A percentile compares a stretch with the other conserved stretches of the same genome.
These are phyloP conservation scores for Orthosia cruda DNA, from an alignment of 2,888 invertebrate species.

Conservation along the genomic window DNA sequence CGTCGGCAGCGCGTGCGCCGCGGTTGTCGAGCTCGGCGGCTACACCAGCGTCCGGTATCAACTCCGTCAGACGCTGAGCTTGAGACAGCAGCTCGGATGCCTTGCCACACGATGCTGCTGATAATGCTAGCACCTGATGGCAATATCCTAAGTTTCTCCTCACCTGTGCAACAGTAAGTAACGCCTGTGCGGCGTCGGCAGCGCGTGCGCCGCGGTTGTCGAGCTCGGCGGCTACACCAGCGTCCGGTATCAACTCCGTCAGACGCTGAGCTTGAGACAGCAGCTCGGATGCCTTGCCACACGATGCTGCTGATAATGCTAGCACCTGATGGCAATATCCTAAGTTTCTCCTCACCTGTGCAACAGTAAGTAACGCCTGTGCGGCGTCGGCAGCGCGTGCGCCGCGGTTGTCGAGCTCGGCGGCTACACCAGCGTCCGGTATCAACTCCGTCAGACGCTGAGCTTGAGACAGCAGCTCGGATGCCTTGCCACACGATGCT, in stretches of 20 bases:
- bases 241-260: slow-evolving; percentile 62
- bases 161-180: slow-evolving; percentile 70
- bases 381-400: slow-evolving; percentile 69
- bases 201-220: slow-evolving; percentile 65
- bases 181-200: slow-evolving; percentile 70
- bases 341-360: slow-evolving; percentile 63
- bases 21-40: slow-evolving; percentile 68
- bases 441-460: slow-evolving; percentile 69
- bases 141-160: no score
- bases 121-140: slow-evolving; percentile 44
- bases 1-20: slow-evolving; percentile 67
- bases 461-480: slow-evolving; percentile 72
- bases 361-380: slow-evolving; percentile 68
- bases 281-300: slow-evolving; percentile 74
- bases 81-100: slow-evolving; percentile 72
- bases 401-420: slow-evolving; percentile 68
- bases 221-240: slow-evolving; percentile 61
- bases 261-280: slow-evolving; percentile 73
- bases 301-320: slow-evolving; percentile 69
- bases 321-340: no score
- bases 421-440: slow-evolving; percentile 56
- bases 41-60: slow-evolving; percentile 50
- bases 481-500: slow-evolving; percentile 72
- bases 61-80: slow-evolving; percentile 71
- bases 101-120: slow-evolving; percentile 73